Base-by-base conservation (phyloP, 2,888 invertebrate genomes). In the Drosophila subquinaria region DNA sequence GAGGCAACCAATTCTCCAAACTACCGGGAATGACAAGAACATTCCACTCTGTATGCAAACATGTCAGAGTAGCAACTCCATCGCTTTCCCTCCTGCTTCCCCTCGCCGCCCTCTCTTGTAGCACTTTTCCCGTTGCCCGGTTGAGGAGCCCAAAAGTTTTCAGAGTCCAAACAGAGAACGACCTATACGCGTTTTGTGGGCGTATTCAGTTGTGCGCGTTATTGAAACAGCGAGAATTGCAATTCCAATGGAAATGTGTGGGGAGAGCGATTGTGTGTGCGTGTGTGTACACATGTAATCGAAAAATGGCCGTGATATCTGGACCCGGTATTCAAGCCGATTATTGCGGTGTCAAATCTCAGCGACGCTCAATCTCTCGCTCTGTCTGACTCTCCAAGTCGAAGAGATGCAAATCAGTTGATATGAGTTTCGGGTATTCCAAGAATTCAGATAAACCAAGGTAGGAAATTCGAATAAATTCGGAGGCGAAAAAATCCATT, bases 171-270 rank as follows among this genome's bases (percentile, higher is more conserved):
- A 50, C 30, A 6, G 43, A 23, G 61, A 27, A 6, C 75, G 69
- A 75, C 40, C 60, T 52, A 48, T 47, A 23, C 76, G 76, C 66
- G 77, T 69, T 77, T 73, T 73, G 69, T 70, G 77, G 77, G 78
- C 78, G 77, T 74, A 68, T 76, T 64, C 65, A 64, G 38, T 23
- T 20, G 68, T 61, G 56, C 68, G 61, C 53, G 61, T 61, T 72
- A 78, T 72, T 75, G 63, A 69, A 78, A 71, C 69, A 72, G 73
- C 47, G 68, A 78, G 74, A 78, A 78, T 74, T 78, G 75, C 69
- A 78, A 72, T 72, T 78, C 56, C 68, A 75, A 71, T 73, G 67
- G 50, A 30, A 64, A 61, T 59, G 33, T 40, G 55, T 9, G 27
- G 35, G 17, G 10, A 17, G 42, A 10, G 17, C 48, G 56, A 40